Conservation (phyloP, 2,113 vertebrate genomes). For the Ictalurus furcatus region DNA sequence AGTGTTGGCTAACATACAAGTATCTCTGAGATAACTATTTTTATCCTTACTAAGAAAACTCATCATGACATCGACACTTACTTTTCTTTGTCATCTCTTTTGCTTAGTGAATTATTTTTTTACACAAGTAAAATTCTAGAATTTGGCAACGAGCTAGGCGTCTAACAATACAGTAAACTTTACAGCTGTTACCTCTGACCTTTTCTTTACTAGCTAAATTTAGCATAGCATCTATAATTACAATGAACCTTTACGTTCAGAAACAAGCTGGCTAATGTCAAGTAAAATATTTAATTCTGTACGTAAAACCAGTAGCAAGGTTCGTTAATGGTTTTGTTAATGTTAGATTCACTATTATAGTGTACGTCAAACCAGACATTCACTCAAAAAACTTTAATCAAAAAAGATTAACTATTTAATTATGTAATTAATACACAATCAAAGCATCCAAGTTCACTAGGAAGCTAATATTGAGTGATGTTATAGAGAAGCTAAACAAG, state of each 20-base stretch:
- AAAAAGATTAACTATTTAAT: too few relatives aligned
- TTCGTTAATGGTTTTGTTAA: not conserved
- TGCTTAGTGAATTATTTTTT: not conserved
- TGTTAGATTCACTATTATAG: too few relatives aligned
- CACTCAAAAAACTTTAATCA: too few relatives aligned
- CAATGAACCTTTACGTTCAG: not conserved
- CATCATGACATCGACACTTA: not conserved
- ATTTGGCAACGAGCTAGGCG: not conserved
- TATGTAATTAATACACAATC: too few relatives aligned
- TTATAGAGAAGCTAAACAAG: not conserved
- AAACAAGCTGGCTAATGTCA: not conserved
- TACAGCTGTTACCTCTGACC: not conserved
- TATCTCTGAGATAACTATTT: not conserved
- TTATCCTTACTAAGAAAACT: not conserved
- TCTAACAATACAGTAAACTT: not conserved
- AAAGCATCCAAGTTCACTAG: too few relatives aligned
- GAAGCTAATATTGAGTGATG: too few relatives aligned
- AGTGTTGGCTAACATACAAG: not conserved
- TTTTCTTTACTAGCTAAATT: not conserved
- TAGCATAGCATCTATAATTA: not conserved
- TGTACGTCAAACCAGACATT: too few relatives aligned
- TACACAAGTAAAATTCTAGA: not conserved
- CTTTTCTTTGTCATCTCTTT: not conserved
- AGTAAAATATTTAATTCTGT: not conserved
- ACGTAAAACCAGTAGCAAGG: too few relatives aligned